These are phyloP conservation scores for Xylophagus ater DNA, from an alignment of 2,888 invertebrate species.

Conservation along the genomic window DNA sequence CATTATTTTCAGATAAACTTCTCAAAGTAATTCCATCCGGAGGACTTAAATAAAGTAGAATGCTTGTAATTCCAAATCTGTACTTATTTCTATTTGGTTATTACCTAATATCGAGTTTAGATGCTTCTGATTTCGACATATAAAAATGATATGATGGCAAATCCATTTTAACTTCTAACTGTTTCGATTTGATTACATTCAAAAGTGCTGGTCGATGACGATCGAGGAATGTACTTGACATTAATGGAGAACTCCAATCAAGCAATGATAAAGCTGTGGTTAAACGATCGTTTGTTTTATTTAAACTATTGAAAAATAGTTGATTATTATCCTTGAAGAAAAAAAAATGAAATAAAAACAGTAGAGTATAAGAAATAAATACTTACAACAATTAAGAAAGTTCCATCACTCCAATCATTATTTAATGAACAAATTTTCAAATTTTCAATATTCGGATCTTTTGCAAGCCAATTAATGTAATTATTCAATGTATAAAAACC, in stretches of 20 bases:
- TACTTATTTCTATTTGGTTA: no score
- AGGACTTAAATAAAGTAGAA: constrained; percentile 17
- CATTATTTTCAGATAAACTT: constrained; percentile 14
- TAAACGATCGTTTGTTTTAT: constrained; percentile 20
- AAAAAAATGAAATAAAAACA: background rate
- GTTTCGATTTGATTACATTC: constrained; percentile 22
- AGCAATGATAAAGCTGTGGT: constrained; percentile 25
- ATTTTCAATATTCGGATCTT: constrained; percentile 20
- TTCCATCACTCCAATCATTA: constrained; percentile 33
- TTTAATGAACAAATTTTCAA: constrained; percentile 27
- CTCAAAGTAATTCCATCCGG: constrained; percentile 18
- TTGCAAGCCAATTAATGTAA: constrained; percentile 24
- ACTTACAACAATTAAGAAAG: constrained; percentile 29
- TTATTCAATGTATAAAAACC: constrained; percentile 20
- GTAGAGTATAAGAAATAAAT: background rate
- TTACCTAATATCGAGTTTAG: constrained; percentile 15
- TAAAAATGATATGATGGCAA: constrained; percentile 23
- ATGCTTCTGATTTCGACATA: constrained; percentile 23
- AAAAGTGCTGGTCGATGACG: constrained; percentile 27
- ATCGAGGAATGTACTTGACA: constrained; percentile 30
- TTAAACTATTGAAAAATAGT: constrained; percentile 29
- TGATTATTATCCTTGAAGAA: constrained; percentile 32
- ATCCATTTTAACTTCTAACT: constrained; percentile 24
- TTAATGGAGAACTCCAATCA: constrained; percentile 32
- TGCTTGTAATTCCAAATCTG: no score